Conservation (phyloP, 2,888 invertebrate species). For the Hedya salicella region DNA sequence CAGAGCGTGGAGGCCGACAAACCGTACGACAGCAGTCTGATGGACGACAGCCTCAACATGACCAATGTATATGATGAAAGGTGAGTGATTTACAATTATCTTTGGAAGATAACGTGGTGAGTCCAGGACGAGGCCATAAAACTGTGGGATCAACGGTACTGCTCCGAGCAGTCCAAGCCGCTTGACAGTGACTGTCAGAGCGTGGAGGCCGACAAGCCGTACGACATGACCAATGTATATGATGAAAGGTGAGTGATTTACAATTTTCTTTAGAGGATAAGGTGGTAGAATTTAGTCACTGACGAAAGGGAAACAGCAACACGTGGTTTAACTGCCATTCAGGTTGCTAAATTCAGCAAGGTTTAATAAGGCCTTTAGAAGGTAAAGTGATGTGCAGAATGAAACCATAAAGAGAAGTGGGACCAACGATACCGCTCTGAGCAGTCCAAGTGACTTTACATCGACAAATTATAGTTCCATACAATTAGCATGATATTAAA, state of each 20-base stretch:
- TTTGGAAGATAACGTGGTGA: constrained; percentile 73
- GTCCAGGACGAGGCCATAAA: constrained; percentile 96
- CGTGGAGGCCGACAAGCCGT: constrained; percentile 48
- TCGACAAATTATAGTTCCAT: constrained; percentile 54
- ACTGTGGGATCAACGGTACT: constrained; percentile 89
- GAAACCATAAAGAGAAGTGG: constrained; percentile 60
- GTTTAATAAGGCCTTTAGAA: no score
- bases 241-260: constrained; percentile 71
- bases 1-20: constrained; percentile 53
- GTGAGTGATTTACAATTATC: constrained; percentile 55
- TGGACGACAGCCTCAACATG: constrained; percentile 67
- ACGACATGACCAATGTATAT: constrained; percentile 65
- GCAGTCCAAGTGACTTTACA: constrained; percentile 62
- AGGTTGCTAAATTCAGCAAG: no score
- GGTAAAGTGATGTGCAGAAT: no score
- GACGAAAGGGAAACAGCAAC: no score
- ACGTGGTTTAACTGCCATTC: no score
- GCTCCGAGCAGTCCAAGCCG: constrained; percentile 59
- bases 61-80: constrained; percentile 73
- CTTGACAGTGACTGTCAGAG: constrained; percentile 62
- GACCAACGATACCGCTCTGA: constrained; percentile 58
- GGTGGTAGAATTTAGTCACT: no score
- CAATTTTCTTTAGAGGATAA: no score
- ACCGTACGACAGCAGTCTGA: constrained; percentile 57
- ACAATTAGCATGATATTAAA: constrained; percentile 54